A percentile compares a stretch with the other conserved stretches of the same genome.
Conservation (phyloP, 2,113 vertebrate genomes). For the Isurus oxyrinchus region DNA sequence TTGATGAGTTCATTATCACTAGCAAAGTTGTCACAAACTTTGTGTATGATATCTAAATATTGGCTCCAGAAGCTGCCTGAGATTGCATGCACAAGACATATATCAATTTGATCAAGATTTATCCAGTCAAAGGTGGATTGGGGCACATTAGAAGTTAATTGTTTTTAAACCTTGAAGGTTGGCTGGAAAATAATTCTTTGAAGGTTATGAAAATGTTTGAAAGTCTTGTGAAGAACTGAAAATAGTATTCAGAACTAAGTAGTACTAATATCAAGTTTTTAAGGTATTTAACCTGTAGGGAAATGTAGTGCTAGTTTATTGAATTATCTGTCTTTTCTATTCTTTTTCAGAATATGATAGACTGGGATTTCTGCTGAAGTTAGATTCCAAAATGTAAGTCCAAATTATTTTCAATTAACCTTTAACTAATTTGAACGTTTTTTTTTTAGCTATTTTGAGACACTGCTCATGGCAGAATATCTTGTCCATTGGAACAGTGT, state of each 20-base stretch:
- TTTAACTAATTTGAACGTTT: neutral
- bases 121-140: neutral
- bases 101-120: neutral
- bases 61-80: neutral
- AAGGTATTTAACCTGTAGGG: neutral
- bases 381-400: slow-evolving; percentile 94
- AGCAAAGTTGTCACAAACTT: neutral
- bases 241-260: neutral
- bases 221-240: neutral
- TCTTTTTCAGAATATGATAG: slow-evolving; percentile 83
- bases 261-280: neutral
- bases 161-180: neutral
- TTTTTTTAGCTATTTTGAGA: neutral
- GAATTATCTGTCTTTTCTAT: slow-evolving; percentile 43
- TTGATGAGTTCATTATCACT: neutral
- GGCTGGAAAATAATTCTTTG: neutral
- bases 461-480: neutral
- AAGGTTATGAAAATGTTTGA: neutral
- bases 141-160: neutral
- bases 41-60: neutral
- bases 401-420: slow-evolving; percentile 35
- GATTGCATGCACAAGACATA: neutral
- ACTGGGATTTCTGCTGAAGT: slow-evolving; percentile 85
- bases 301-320: neutral
- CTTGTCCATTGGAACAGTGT: neutral